Evolutionary conservation across 2,888 invertebrate genomes (phyloP).

Genomic region (Agonopterix arenella): DNA sequence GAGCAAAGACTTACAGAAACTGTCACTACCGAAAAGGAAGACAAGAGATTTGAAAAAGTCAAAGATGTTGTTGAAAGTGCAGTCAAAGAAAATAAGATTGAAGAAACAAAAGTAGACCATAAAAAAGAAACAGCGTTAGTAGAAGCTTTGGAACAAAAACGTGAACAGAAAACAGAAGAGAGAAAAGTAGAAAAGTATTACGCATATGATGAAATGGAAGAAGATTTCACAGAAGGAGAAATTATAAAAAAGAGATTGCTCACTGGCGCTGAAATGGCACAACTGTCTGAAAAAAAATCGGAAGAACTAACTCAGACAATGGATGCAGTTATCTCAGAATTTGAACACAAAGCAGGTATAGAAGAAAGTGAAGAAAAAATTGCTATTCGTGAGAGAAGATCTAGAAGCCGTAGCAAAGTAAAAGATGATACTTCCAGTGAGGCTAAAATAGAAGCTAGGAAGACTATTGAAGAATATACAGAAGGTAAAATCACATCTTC

Average conservation of each 20-base stretch:
- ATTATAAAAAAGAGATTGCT: slow-evolving; percentile 15
- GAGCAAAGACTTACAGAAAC: neutral
- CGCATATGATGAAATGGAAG: slow-evolving; percentile 1
- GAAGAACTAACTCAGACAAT: slow-evolving; percentile 54
- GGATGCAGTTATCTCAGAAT: slow-evolving; percentile 59
- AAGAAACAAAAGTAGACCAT: slow-evolving; percentile 6
- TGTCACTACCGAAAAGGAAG: slow-evolving; percentile 8
- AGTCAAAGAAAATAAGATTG: slow-evolving; percentile 16
- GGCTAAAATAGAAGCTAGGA: neutral
- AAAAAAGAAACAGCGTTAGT: slow-evolving; percentile 2
- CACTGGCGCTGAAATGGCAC: slow-evolving; percentile 58
- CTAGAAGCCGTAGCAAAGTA: slow-evolving; percentile 42
- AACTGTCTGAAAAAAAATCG: slow-evolving; percentile 49
- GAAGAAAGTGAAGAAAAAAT: slow-evolving; percentile 13
- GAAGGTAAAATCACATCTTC: slow-evolving; percentile 18
- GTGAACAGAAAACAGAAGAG: slow-evolving; percentile 9
- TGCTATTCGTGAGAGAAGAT: slow-evolving; percentile 26
- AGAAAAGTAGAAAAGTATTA: slow-evolving; percentile 8
- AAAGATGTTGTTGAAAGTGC: neutral
- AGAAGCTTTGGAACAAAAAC: slow-evolving; percentile 2
- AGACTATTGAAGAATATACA: slow-evolving; percentile 16
- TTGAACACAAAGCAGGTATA: slow-evolving; percentile 45
- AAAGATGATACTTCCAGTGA: slow-evolving; percentile 35
- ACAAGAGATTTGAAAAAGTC: slow-evolving; percentile 4
- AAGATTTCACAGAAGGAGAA: neutral